Evolutionary conservation across 2,113 vertebrate genomes (phyloP), one percentile per base, ranked within the genome.

Genomic region (Rhodinocichla rosea): DNA sequence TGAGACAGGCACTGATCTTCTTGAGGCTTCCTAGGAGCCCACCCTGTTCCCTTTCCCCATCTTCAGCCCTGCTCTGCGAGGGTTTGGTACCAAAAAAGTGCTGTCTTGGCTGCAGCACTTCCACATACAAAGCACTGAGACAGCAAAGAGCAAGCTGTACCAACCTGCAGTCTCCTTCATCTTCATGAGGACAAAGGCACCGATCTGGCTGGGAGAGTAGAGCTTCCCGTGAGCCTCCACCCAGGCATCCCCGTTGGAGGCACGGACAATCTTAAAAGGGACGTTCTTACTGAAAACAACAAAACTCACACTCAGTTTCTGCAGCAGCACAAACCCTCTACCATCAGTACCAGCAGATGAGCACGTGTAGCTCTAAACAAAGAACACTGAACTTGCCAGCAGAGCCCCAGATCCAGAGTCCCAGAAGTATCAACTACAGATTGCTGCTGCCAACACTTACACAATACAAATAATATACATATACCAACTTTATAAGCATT

Each of bases 91-190:
- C 35, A 69, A 19, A 17, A 22, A 30, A 14, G 8, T 1, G 1
- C 15, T 13, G 37, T 37, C 39, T 14, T 1, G 28, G 52, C 49
- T 59, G 20, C 65, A 73, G 42, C 30, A 17, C 26, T 24, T 47
- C 30, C 57, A 23, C 5, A 2, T 8, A 19, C 45, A 35, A 20
- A 1, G 47, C 2, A 10, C 37, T 23, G 32, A 42, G 23, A 27
- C 1, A 4, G 33, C 47, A 35, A 57, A 49, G 28, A 57, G 7
- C 32, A 35, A 53, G 32, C 63, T 22, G 17, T 19, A 96, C 96
- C 96, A 73, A 99, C 99, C 99, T 98, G 99, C 99, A 20, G 99
- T 99, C 78, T 99, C 99, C 97, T 99, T 99, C 99, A 99, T 99
- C 97, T 99, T 99, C 95, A 99, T 99, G 28, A 99, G 98, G 8